Percentiles rank a stretch among this genome's conserved stretches.
phyloP scores from a whole-genome alignment of 2,888 invertebrate genomes.

The Melangyna quadrimaculata region DNA sequence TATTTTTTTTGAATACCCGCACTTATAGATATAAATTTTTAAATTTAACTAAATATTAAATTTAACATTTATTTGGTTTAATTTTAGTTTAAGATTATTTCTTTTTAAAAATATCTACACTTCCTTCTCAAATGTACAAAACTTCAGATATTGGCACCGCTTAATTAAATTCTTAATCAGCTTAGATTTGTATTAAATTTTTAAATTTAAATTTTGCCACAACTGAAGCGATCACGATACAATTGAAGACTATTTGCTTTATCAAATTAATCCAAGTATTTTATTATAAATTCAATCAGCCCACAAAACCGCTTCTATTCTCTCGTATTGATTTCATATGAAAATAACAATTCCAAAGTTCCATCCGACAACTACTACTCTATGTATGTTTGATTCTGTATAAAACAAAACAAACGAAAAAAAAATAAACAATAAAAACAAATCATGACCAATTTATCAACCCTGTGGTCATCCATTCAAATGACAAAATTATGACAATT shows the following conservation, averaged over 20 bases:
- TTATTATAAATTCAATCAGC: conserved; percentile 48
- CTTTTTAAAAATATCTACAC: background rate
- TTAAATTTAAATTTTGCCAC: conserved; percentile 42
- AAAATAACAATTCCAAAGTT: conserved; percentile 52
- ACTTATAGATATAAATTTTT: conserved; percentile 40
- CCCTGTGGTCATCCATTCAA: conserved; percentile 67
- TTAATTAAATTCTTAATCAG: background rate
- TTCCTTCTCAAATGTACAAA: background rate
- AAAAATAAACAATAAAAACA: conserved; percentile 65
- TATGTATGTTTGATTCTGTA: background rate
- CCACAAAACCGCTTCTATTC: conserved; percentile 5
- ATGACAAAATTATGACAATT: conserved; percentile 69
- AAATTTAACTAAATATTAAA: conserved; percentile 57
- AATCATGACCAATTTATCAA: conserved; percentile 46
- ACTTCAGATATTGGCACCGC: conserved; percentile 60
- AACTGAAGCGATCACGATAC: conserved; percentile 64
- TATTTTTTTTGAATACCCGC: background rate
- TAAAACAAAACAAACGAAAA: conserved; percentile 80
- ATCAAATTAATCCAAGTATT: conserved; percentile 52
- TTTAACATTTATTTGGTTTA: conserved; percentile 54
- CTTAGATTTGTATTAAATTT: background rate
- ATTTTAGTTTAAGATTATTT: no score
- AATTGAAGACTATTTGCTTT: conserved; percentile 58
- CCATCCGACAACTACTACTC: conserved; percentile 8
- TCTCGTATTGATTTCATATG: conserved; percentile 36